These are phyloP conservation scores for Cephus rjabovi DNA, from an alignment of 2,888 invertebrate species.

Conservation along the genomic window DNA sequence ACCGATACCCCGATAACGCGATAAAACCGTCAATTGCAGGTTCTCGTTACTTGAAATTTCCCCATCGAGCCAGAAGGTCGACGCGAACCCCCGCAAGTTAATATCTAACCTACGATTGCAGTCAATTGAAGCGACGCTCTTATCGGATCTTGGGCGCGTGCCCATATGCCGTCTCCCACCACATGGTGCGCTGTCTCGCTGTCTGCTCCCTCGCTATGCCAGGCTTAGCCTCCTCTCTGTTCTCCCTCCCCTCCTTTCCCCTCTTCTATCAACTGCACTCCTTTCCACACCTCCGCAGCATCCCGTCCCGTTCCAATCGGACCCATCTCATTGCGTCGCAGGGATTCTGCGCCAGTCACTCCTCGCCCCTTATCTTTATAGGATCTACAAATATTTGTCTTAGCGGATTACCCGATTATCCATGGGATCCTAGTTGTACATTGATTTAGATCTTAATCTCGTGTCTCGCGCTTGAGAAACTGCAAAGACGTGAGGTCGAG, in stretches of 20 bases:
- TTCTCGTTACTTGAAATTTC: slow-evolving; percentile 46
- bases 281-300: slow-evolving; percentile 13
- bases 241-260: neutral
- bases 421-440: slow-evolving; percentile 51
- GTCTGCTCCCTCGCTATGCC: neutral
- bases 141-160: slow-evolving; percentile 61
- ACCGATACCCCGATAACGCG: slow-evolving; percentile 16
- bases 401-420: slow-evolving; percentile 44
- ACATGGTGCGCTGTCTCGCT: slow-evolving; percentile 4
- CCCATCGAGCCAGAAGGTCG: neutral
- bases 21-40: slow-evolving; percentile 49
- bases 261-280: neutral
- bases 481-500: neutral
- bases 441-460: slow-evolving; percentile 12
- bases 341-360: neutral
- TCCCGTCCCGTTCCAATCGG: neutral
- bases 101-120: slow-evolving; percentile 57
- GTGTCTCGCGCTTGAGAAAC: neutral
- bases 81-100: slow-evolving; percentile 50
- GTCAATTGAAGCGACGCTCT: slow-evolving; percentile 55
- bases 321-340: neutral
- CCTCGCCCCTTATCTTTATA: slow-evolving; percentile 26
- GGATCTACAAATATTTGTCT: slow-evolving; percentile 52
- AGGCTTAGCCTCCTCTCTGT: neutral
- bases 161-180: slow-evolving; percentile 57